phyloP scores from a whole-genome alignment of 1,140 invertebrate genomes.

The Ruditapes philippinarum region DNA sequence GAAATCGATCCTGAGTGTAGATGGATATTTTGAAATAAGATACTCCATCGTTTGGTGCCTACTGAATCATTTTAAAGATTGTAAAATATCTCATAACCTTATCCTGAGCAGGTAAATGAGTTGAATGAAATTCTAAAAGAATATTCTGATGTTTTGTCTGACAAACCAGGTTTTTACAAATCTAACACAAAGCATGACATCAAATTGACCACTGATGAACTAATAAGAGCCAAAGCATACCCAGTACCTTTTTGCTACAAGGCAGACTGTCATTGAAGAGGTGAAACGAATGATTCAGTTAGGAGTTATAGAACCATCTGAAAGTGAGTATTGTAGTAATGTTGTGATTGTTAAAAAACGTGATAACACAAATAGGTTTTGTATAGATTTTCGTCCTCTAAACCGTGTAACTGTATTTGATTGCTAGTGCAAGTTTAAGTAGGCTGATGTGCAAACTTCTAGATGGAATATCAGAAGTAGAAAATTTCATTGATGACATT shows the following conservation, averaged over 20 bases:
- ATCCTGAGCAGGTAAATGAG: constrained; percentile 13
- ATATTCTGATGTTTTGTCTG: constrained; percentile 60
- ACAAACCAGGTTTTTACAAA: constrained; percentile 59
- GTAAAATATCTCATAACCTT: constrained; percentile 44
- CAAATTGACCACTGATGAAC: constrained; percentile 40
- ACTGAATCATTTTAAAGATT: constrained; percentile 45
- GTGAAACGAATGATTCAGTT: constrained; percentile 10
- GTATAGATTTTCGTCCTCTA: constrained; percentile 76
- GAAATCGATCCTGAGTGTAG: background rate
- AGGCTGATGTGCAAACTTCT: constrained; percentile 61
- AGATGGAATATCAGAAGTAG: no score
- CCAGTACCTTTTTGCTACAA: constrained; percentile 35
- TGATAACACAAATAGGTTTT: constrained; percentile 86
- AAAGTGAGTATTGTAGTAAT: background rate
- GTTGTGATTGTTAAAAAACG: constrained; percentile 78
- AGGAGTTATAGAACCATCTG: constrained; percentile 32
- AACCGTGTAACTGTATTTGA: constrained; percentile 68
- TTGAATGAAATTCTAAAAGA: constrained; percentile 20
- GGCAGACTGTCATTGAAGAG: background rate
- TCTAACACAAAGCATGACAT: constrained; percentile 63
- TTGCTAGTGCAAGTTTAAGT: constrained; percentile 53
- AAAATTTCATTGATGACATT: no score
- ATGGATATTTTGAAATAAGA: background rate
- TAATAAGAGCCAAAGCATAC: constrained; percentile 54
- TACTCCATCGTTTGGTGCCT: background rate